These are phyloP conservation scores for Artemia franciscana DNA, from an alignment of 1,140 invertebrate species.

Conservation along the genomic window DNA sequence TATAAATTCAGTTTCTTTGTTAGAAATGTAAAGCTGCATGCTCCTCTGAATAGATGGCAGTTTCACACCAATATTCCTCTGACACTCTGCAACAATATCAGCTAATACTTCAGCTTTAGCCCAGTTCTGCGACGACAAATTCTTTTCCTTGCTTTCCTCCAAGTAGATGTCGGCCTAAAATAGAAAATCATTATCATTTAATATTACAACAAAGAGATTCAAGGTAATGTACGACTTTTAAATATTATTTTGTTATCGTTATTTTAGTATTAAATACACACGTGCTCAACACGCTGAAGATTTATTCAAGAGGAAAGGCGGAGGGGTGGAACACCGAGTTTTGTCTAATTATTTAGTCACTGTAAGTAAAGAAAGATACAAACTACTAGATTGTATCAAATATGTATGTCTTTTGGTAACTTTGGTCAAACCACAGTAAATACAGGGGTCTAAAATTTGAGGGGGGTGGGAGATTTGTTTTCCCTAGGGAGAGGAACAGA, in stretches of 20 bases:
- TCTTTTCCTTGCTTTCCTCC: slow-evolving; percentile 18
- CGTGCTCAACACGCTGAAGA: no score
- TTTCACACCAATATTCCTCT: slow-evolving; percentile 46
- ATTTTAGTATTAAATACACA: slow-evolving; percentile 3
- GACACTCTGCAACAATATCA: slow-evolving; percentile 23
- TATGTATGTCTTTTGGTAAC: no score
- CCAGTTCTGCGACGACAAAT: slow-evolving; percentile 23
- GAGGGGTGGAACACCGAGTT: no score
- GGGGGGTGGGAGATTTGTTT: no score
- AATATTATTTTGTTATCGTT: slow-evolving; percentile 8
- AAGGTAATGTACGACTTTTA: slow-evolving; percentile 8
- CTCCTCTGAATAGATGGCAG: slow-evolving; percentile 53
- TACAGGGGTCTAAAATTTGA: no score
- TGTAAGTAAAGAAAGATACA: no score
- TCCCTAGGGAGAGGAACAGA: no score
- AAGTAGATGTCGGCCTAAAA: slow-evolving; percentile 12
- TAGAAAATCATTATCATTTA: slow-evolving; percentile 25
- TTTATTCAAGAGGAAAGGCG: no score
- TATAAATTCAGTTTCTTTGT: slow-evolving; percentile 86
- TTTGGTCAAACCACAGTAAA: no score
- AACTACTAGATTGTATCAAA: no score
- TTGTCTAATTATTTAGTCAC: no score
- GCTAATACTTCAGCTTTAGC: slow-evolving; percentile 23
- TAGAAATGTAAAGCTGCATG: slow-evolving; percentile 86
- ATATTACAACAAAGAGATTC: slow-evolving; percentile 21